These are phyloP conservation scores for Saccostrea glomerata DNA, from an alignment of 1,140 invertebrate species.

Conservation along the genomic window DNA sequence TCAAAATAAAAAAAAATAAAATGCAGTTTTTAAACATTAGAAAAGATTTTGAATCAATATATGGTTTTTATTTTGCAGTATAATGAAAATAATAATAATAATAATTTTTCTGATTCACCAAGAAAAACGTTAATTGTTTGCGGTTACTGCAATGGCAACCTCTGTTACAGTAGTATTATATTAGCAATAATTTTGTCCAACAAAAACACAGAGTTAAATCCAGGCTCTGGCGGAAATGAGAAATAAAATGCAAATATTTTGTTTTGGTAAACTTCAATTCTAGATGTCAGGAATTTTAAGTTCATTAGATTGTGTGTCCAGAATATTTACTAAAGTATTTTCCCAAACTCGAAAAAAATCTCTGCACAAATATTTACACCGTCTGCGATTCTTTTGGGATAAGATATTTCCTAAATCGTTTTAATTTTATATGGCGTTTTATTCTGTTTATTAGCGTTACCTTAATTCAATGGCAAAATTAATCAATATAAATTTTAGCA, in stretches of 20 bases:
- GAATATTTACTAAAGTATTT: constrained; percentile 1
- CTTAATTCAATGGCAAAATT: too few species aligned
- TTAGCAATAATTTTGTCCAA: background rate
- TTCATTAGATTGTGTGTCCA: constrained; percentile 18
- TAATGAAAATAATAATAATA: background rate
- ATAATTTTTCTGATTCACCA: background rate
- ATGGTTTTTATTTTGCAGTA: too few species aligned
- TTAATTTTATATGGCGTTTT: too few species aligned
- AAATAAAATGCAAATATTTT: background rate
- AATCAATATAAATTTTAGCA: too few species aligned
- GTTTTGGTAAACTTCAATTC: background rate
- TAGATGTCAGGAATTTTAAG: background rate
- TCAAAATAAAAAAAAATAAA: too few species aligned
- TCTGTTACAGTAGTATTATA: background rate
- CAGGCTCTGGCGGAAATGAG: background rate
- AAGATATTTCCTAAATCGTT: too few species aligned
- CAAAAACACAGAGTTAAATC: background rate
- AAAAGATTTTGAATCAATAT: too few species aligned
- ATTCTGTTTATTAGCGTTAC: too few species aligned
- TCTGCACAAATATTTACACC: constrained; percentile 1
- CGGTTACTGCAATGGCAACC: background rate
- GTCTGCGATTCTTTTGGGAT: background rate
- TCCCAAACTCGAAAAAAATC: background rate
- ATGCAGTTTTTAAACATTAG: too few species aligned
- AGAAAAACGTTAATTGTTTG: background rate